phyloP scores from a whole-genome alignment of 2,888 invertebrate species.

The Pyrgus malvae region DNA sequence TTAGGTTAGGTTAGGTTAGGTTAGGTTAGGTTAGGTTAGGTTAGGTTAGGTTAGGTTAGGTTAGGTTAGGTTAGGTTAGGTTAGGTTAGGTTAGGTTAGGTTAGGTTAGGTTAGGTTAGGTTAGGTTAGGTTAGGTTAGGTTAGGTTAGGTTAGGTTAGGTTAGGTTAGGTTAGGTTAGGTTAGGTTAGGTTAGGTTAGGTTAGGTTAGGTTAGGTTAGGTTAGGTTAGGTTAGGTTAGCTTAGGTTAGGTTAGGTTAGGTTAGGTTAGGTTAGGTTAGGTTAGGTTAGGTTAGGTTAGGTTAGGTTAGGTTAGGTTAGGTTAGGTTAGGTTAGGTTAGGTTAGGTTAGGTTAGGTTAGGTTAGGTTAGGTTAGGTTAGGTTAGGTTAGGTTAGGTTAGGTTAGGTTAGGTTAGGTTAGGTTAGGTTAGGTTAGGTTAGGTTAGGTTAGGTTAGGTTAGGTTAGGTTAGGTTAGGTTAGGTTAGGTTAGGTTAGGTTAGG shows the following conservation, averaged over 20 bases:
- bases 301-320: background rate
- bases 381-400: no score
- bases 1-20: conserved; percentile 36
- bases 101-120: conserved; percentile 37
- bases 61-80: conserved; percentile 30
- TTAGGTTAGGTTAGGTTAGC: conserved; percentile 28
- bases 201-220: conserved; percentile 32
- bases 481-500: no score
- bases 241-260: no score
- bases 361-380: conserved; percentile 32
- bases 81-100: conserved; percentile 34
- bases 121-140: conserved; percentile 35
- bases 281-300: conserved; percentile 33
- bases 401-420: no score
- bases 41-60: conserved; percentile 33
- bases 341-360: conserved; percentile 29
- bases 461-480: no score
- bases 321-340: conserved; percentile 20
- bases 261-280: conserved; percentile 11
- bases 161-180: conserved; percentile 29
- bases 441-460: no score
- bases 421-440: no score
- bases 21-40: conserved; percentile 36
- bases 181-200: conserved; percentile 31
- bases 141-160: conserved; percentile 36